A percentile compares a stretch with the other conserved stretches of the same genome.
These are phyloP conservation scores for Azemiops feae DNA, from an alignment of 2,113 vertebrate species.

Conservation along the genomic window DNA sequence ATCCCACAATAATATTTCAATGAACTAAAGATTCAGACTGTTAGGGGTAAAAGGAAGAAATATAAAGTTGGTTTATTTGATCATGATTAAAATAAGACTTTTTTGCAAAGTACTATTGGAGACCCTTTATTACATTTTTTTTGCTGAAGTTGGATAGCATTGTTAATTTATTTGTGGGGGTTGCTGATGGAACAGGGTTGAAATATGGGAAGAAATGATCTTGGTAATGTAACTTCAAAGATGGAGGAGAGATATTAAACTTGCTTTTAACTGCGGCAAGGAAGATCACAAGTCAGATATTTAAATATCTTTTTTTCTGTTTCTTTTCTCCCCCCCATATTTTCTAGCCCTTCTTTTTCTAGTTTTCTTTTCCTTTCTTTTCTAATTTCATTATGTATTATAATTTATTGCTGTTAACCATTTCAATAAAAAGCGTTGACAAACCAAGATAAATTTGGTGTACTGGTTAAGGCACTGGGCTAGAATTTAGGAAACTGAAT, in stretches of 20 bases:
- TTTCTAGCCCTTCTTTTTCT: background rate
- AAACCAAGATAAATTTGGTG: background rate
- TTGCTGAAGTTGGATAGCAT: background rate
- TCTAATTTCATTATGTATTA: background rate
- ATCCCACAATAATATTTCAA: background rate
- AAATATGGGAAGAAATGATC: background rate
- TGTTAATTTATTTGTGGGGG: background rate
- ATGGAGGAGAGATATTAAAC: background rate
- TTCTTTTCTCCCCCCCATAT: background rate
- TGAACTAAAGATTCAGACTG: background rate
- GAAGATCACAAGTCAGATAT: background rate
- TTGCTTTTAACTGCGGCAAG: background rate
- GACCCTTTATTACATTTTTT: background rate
- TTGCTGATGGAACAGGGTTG: background rate
- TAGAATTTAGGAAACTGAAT: background rate
- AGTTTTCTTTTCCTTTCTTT: background rate
- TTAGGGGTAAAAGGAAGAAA: background rate
- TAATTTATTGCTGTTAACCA: background rate
- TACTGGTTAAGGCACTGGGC: background rate
- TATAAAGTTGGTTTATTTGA: background rate
- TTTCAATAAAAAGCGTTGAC: background rate
- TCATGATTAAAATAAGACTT: background rate
- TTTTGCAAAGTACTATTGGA: background rate
- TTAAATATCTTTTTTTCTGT: background rate
- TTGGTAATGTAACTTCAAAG: background rate